Evolutionary conservation across 2,888 invertebrate genomes (phyloP).

Genomic region (Phyto melanocephala): DNA sequence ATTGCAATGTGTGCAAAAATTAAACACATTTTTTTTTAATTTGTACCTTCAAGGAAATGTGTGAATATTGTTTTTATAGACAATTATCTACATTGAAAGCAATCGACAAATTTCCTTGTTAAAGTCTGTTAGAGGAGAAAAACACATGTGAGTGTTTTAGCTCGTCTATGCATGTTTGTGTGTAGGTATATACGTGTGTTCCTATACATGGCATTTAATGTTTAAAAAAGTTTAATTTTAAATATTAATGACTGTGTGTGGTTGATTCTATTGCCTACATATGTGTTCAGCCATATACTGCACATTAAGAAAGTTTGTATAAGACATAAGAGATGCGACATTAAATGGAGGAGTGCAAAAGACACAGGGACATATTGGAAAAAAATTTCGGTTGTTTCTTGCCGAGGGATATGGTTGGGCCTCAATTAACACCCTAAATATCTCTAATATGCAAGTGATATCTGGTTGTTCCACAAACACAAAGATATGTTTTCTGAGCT

Average conservation of each 20-base stretch:
- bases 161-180: not conserved
- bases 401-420: too few species aligned
- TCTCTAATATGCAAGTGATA: too few species aligned
- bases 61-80: not conserved
- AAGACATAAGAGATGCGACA: not conserved
- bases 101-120: conserved; percentile 34
- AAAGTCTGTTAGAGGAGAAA: not conserved
- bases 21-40: not conserved
- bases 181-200: not conserved
- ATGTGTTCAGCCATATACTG: not conserved
- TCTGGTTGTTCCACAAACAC: too few species aligned
- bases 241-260: not conserved
- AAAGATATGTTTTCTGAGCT: too few species aligned
- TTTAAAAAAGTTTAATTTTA: not conserved
- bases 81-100: conserved; percentile 22
- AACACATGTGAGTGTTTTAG: not conserved
- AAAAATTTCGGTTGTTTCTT: too few species aligned
- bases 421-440: too few species aligned
- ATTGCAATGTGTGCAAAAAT: not conserved
- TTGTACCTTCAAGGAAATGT: not conserved
- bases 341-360: not conserved
- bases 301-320: not conserved
- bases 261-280: too few species aligned
- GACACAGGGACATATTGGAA: not conserved
- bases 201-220: conserved; percentile 19